A percentile compares a stretch with the other conserved stretches of the same genome.
These are phyloP conservation scores for Oncopeltus fasciatus DNA, from an alignment of 1,140 invertebrate species.

Conservation along the genomic window DNA sequence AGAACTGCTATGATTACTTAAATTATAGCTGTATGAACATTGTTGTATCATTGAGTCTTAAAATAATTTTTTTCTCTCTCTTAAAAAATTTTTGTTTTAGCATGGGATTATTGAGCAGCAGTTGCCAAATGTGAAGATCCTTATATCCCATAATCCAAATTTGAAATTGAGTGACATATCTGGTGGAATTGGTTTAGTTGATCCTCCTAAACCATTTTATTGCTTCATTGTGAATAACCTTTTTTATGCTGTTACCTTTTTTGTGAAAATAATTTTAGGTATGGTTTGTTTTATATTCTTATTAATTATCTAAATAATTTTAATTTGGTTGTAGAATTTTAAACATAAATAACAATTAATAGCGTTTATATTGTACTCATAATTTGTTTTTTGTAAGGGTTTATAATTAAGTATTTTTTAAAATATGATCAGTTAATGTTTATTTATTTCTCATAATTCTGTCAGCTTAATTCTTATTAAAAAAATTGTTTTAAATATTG, in stretches of 20 bases:
- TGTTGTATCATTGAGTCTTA: no score
- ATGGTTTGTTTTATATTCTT: background rate
- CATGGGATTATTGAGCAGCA: slow-evolving; percentile 18
- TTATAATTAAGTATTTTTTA: background rate
- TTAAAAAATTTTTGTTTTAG: slow-evolving; percentile 14
- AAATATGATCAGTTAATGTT: background rate
- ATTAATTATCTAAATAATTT: background rate
- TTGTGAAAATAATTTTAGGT: background rate
- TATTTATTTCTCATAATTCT: background rate
- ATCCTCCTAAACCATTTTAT: background rate
- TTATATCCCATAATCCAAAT: slow-evolving; percentile 22
- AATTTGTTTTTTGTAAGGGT: background rate
- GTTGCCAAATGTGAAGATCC: slow-evolving; percentile 21
- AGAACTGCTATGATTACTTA: no score
- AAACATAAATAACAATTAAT: background rate
- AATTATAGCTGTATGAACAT: no score
- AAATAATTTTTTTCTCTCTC: no score
- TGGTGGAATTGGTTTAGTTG: slow-evolving; percentile 15
- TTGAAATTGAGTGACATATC: slow-evolving; percentile 19
- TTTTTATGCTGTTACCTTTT: background rate
- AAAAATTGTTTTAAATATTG: no score
- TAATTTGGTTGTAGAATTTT: background rate
- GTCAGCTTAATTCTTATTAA: no score
- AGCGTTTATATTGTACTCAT: background rate
- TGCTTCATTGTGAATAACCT: slow-evolving; percentile 2